Conservation (phyloP, 23 tunicate species). For the Diplosoma virens region DNA sequence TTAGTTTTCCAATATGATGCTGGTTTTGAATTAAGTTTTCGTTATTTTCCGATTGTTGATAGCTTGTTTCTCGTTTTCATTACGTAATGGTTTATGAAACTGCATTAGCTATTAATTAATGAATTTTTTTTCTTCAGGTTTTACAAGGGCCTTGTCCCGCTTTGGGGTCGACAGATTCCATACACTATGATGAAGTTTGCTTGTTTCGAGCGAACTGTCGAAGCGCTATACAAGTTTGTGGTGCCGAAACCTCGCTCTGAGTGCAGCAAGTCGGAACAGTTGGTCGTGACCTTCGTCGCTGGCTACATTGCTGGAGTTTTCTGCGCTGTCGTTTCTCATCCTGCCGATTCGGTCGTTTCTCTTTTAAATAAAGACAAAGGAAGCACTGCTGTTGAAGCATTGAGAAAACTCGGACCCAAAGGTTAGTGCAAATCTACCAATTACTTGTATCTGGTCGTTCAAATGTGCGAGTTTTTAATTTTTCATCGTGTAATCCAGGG, state of each 20-base stretch:
- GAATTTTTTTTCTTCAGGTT: too few species aligned
- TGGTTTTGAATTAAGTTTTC: too few species aligned
- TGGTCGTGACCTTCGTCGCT: constrained; percentile 94
- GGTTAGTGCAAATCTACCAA: constrained; percentile 45
- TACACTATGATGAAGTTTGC: constrained; percentile 99
- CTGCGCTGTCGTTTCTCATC: constrained; percentile 99
- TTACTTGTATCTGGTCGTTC: too few species aligned
- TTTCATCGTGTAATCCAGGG: background rate
- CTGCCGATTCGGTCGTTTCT: constrained; percentile 98
- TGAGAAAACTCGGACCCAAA: constrained; percentile 95
- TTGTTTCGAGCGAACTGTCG: constrained; percentile 99
- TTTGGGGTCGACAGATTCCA: constrained; percentile 97
- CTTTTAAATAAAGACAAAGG: constrained; percentile 90
- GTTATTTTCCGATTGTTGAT: too few species aligned
- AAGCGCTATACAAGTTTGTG: constrained; percentile 87
- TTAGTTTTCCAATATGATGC: too few species aligned
- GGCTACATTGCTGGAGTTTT: constrained; percentile 99
- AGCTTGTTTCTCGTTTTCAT: too few species aligned
- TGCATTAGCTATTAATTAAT: too few species aligned
- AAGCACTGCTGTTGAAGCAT: constrained; percentile 69
- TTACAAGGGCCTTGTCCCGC: constrained; percentile 87
- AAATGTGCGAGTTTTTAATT: background rate
- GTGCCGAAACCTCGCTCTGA: constrained; percentile 96
- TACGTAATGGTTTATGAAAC: too few species aligned
- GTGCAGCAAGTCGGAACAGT: constrained; percentile 84